A percentile compares a stretch with the other conserved stretches of the same genome.
Conservation (phyloP, 2,113 vertebrate species). For the Oryzias woworae region DNA sequence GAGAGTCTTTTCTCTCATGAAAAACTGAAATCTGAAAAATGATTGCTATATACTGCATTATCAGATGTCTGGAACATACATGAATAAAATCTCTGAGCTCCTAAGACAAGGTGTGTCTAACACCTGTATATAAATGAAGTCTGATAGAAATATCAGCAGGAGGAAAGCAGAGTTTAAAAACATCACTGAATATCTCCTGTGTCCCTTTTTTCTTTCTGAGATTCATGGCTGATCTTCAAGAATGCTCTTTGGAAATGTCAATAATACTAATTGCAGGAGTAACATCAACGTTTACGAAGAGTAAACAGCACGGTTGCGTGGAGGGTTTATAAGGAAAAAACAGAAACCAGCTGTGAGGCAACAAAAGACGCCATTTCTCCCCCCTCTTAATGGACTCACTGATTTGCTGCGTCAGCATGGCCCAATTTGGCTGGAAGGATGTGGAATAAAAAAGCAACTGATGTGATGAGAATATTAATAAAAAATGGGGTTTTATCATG, state of each 20-base stretch:
- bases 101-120: slow-evolving; percentile 30
- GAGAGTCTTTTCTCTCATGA: slow-evolving; percentile 56
- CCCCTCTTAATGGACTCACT: slow-evolving; percentile 24
- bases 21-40: slow-evolving; percentile 61
- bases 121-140: slow-evolving; percentile 29
- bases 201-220: slow-evolving; percentile 32
- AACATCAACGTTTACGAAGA: slow-evolving; percentile 33
- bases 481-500: slow-evolving; percentile 58
- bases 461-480: slow-evolving; percentile 45
- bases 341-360: slow-evolving; percentile 21
- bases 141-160: slow-evolving; percentile 38
- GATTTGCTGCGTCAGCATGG: slow-evolving; percentile 53
- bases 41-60: slow-evolving; percentile 55
- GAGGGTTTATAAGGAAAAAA: slow-evolving; percentile 26
- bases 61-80: slow-evolving; percentile 35
- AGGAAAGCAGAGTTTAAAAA: slow-evolving; percentile 49
- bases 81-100: slow-evolving; percentile 4
- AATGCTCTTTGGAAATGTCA: slow-evolving; percentile 36
- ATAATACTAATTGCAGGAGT: slow-evolving; percentile 42
- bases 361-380: slow-evolving; percentile 22
- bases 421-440: slow-evolving; percentile 40
- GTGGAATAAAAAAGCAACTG: slow-evolving; percentile 31
- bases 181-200: slow-evolving; percentile 29
- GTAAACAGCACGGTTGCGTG: slow-evolving; percentile 12
- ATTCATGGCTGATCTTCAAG: slow-evolving; percentile 28